phyloP scores from a whole-genome alignment of 2,888 invertebrate species.

The Eudemis profundana region DNA sequence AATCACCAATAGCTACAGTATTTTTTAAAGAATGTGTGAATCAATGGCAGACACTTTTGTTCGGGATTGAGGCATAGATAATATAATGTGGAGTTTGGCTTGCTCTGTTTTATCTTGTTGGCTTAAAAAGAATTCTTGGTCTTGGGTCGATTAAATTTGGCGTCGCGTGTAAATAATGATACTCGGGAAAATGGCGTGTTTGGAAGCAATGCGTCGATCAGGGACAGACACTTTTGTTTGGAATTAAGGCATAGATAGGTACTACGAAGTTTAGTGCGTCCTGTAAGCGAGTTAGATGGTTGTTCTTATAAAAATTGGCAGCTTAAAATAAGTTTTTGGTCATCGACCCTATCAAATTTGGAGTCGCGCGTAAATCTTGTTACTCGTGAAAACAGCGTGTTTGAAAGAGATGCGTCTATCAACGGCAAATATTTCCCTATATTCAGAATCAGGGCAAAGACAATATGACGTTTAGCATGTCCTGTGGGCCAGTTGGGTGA shows the following conservation, averaged over 20 bases:
- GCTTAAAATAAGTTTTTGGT: too few species aligned
- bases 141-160: too few species aligned
- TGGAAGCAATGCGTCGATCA: background rate
- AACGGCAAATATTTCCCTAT: constrained; percentile 6
- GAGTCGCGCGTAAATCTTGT: constrained; percentile 69
- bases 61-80: constrained; percentile 14
- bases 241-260: constrained; percentile 18
- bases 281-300: too few species aligned
- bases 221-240: constrained; percentile 8
- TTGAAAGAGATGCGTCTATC: constrained; percentile 44
- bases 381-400: constrained; percentile 48
- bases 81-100: background rate
- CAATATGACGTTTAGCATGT: background rate
- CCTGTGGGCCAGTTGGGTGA: too few species aligned
- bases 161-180: too few species aligned
- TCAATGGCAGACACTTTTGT: constrained; percentile 19
- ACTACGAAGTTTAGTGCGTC: background rate
- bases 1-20: too few species aligned
- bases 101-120: too few species aligned
- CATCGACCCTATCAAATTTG: constrained; percentile 51
- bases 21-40: constrained; percentile 43
- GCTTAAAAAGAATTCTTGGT: too few species aligned
- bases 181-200: background rate
- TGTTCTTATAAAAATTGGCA: too few species aligned
- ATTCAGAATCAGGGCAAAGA: constrained; percentile 13